phyloP scores from a whole-genome alignment of 2,113 vertebrate species.

The Irena cyanogastra region DNA sequence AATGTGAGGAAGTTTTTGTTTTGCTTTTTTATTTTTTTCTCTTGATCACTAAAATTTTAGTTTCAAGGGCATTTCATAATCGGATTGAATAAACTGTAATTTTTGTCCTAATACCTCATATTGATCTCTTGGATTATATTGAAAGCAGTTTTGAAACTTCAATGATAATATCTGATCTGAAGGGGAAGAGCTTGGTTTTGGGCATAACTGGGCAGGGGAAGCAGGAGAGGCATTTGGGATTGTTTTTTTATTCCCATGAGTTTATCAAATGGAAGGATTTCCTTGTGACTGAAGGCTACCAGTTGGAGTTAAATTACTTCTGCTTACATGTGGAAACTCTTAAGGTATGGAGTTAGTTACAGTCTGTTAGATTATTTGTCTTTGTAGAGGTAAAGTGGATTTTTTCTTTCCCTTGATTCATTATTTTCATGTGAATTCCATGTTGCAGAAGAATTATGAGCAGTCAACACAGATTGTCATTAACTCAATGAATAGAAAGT shows the following conservation, averaged over 20 bases:
- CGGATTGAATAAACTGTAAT: not conserved
- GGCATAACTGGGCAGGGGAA: not conserved
- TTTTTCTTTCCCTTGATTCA: not conserved
- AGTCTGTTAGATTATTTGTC: not conserved
- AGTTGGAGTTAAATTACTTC: not conserved
- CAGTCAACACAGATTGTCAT: not conserved
- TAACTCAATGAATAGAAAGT: not conserved
- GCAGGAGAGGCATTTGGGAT: rapidly evolving
- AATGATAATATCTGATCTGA: not conserved
- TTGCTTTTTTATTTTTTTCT: not conserved
- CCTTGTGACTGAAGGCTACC: not conserved
- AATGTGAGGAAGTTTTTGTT: not conserved
- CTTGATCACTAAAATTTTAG: not conserved
- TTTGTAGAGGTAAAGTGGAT: not conserved
- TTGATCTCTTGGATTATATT: not conserved
- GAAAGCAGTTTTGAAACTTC: not conserved
- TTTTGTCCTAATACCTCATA: not conserved
- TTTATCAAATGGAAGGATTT: not conserved
- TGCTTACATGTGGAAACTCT: not conserved
- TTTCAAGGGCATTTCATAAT: not conserved
- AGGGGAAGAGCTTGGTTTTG: not conserved
- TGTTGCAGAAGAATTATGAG: not conserved
- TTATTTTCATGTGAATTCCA: not conserved
- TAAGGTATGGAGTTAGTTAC: not conserved
- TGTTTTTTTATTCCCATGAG: not conserved